Percentiles rank a stretch among this genome's conserved stretches.
Conservation (phyloP, 2,888 invertebrate species). For the Chloroclysta siterata region DNA sequence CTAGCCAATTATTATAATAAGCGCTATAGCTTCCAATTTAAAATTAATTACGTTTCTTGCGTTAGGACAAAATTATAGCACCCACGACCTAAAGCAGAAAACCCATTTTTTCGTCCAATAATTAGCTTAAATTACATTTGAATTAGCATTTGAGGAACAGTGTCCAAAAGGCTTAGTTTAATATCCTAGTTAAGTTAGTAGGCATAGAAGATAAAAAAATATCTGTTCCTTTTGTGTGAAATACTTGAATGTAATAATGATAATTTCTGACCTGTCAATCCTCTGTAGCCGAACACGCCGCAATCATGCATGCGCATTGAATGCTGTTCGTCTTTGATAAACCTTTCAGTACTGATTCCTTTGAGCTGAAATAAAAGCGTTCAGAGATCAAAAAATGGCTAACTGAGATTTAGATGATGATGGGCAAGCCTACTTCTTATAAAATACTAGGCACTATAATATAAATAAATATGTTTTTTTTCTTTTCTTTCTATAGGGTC, state of each 20-base stretch:
- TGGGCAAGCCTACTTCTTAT: no score
- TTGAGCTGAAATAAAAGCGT: slow-evolving; percentile 78
- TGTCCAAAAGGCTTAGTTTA: no score
- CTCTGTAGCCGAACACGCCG: slow-evolving; percentile 90
- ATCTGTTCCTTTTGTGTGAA: no score
- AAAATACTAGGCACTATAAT: no score
- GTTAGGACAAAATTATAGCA: neutral
- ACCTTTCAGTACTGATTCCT: slow-evolving; percentile 91
- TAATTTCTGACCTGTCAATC: slow-evolving; percentile 86
- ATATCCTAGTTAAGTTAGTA: no score
- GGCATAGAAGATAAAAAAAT: no score
- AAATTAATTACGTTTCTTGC: neutral
- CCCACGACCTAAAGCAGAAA: neutral
- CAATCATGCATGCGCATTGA: slow-evolving; percentile 90
- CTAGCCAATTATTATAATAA: neutral
- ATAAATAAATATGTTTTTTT: no score
- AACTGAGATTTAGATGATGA: no score
- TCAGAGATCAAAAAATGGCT: no score
- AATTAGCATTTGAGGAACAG: no score
- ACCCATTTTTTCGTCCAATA: neutral
- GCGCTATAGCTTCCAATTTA: neutral
- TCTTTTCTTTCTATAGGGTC: no score
- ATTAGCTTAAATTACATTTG: neutral
- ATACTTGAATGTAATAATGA: no score
- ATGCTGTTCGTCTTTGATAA: slow-evolving; percentile 90